These are phyloP conservation scores for Chaetophractus vellerosus DNA, from an alignment of 2,797 vertebrate genomes.

Conservation along the genomic window DNA sequence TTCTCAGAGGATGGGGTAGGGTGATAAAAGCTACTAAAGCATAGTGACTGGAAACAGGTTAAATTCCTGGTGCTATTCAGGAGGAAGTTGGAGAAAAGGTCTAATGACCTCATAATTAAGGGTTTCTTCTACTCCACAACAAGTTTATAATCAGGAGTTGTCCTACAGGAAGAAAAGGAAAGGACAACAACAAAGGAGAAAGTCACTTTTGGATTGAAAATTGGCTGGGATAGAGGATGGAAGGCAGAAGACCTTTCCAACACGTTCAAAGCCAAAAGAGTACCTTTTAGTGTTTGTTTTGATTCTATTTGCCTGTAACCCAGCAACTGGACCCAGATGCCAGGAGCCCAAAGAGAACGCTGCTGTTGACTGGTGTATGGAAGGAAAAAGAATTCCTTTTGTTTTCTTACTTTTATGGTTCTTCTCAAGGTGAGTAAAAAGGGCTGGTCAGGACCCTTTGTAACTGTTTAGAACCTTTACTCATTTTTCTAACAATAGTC, in stretches of 20 bases:
- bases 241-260: slow-evolving; percentile 85
- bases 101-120: slow-evolving; percentile 72
- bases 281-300: slow-evolving; percentile 87
- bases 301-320: slow-evolving; percentile 87
- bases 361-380: slow-evolving; percentile 74
- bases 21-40: not conserved
- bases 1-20: slow-evolving; percentile 29
- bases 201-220: slow-evolving; percentile 67
- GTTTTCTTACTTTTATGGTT: slow-evolving; percentile 78
- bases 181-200: slow-evolving; percentile 63
- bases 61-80: slow-evolving; percentile 34
- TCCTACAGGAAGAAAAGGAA: slow-evolving; percentile 70
- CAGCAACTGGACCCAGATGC: slow-evolving; percentile 85
- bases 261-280: slow-evolving; percentile 82
- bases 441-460: slow-evolving; percentile 65
- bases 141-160: slow-evolving; percentile 66
- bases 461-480: slow-evolving; percentile 70
- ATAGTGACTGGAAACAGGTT: slow-evolving; percentile 47
- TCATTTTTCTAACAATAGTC: slow-evolving; percentile 73
- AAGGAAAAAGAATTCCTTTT: slow-evolving; percentile 81
- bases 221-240: slow-evolving; percentile 71
- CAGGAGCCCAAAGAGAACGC: slow-evolving; percentile 81
- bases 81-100: slow-evolving; percentile 77
- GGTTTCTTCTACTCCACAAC: slow-evolving; percentile 43
- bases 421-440: slow-evolving; percentile 82